Percentiles rank a stretch among this genome's conserved stretches.
Conservation (phyloP, 2,797 vertebrate species). For the Threskiornis aethiopicus region DNA sequence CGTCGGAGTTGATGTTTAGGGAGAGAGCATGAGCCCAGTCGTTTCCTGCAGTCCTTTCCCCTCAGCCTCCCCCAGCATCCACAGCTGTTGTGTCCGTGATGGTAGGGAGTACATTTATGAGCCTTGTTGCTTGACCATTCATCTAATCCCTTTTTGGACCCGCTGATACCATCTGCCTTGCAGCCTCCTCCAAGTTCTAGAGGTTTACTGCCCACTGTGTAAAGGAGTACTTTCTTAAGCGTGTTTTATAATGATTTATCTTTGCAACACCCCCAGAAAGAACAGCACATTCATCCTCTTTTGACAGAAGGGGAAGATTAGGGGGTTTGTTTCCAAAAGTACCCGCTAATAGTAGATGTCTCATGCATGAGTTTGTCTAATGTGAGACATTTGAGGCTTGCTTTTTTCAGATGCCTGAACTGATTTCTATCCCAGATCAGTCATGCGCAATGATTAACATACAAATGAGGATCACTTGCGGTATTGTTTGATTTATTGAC, state of each 20-base stretch:
- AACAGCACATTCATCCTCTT: background rate
- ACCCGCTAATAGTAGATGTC: background rate
- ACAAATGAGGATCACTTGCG: background rate
- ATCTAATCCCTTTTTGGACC: background rate
- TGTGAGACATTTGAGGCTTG: background rate
- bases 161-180: background rate
- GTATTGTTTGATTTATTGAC: background rate
- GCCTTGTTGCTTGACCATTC: background rate
- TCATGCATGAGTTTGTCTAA: constrained; percentile 12
- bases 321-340: background rate
- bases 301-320: background rate
- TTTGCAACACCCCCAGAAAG: background rate
- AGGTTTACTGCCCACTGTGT: background rate
- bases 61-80: background rate
- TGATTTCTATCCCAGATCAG: constrained; percentile 2
- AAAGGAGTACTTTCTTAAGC: background rate
- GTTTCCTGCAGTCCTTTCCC: background rate
- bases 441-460: background rate
- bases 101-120: background rate
- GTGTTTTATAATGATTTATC: background rate
- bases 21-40: background rate
- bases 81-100: background rate
- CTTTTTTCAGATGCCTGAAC: constrained; percentile 43
- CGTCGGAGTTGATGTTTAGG: background rate
- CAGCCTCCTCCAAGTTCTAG: background rate